These are phyloP conservation scores for Popillia japonica DNA, from an alignment of 1,140 invertebrate species.

Conservation along the genomic window DNA sequence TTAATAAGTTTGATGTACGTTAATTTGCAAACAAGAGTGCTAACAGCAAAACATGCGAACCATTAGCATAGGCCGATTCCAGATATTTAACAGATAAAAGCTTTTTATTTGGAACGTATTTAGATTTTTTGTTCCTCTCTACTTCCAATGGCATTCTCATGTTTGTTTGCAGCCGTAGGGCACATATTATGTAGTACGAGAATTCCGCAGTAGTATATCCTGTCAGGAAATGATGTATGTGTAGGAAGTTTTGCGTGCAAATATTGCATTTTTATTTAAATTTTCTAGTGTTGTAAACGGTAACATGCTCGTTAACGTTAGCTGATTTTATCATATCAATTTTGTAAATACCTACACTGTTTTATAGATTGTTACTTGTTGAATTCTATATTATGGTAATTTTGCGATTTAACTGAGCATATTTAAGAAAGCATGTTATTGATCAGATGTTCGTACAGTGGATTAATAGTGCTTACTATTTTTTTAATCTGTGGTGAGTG, in stretches of 20 bases:
- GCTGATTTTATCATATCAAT: constrained; percentile 5
- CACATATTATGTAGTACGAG: neutral
- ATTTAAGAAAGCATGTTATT: too few relatives aligned
- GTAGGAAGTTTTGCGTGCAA: neutral
- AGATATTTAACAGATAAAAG: too few relatives aligned
- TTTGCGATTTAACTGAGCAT: too few relatives aligned
- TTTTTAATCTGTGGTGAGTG: too few relatives aligned
- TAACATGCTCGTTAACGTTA: neutral
- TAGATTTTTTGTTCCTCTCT: neutral
- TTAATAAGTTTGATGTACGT: too few relatives aligned
- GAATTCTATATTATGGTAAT: too few relatives aligned
- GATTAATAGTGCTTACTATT: too few relatives aligned
- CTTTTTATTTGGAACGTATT: neutral
- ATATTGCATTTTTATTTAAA: constrained; percentile 13
- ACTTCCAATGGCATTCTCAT: neutral
- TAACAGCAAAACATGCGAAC: too few relatives aligned
- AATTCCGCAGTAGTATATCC: neutral
- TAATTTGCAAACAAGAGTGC: too few relatives aligned
- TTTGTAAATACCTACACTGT: neutral
- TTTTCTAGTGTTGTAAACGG: neutral
- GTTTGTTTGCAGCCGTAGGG: neutral
- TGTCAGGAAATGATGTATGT: neutral
- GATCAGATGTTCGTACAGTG: too few relatives aligned
- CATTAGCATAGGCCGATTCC: too few relatives aligned
- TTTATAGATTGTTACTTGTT: neutral